Base-by-base conservation (phyloP, 2,113 vertebrate species). In the Oostethus manadensis region DNA sequence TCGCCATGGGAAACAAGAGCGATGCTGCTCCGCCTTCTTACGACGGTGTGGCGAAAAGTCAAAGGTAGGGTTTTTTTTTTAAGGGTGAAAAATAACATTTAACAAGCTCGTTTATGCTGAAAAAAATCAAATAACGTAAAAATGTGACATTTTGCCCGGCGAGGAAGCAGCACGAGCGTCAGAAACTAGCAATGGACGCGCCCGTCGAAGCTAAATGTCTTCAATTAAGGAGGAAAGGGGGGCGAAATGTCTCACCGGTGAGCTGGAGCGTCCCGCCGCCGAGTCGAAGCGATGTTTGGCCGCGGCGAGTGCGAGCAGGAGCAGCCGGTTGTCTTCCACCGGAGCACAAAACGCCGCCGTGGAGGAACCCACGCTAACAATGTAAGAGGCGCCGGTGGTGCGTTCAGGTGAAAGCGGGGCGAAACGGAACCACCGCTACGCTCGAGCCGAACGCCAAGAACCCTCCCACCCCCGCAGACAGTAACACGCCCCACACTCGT, bases 1-100 rank as follows among this genome's bases (percentile, higher is more conserved):
- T 89, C 85, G 84, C 86, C 86, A 83, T 70, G 84, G 84, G 85
- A 81, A 81, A 87, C 88, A 71, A 74, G 62, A 68, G 56, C n/a
- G 20, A 59, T 46, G 49, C 65, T 20, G 51, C 58, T 9, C 62
- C 62, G 42, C 22, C 55, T 56, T 60, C 55, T 48, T 51, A 17
- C 14, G 51, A 43, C 66, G 53, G 46, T 45, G 26, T 15, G 8
- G 29, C 29, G 29, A 33, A n/a, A 68, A 68, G 63, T 76, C 76
- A 63, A 14, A 10, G 38, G 14, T 14, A 42, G 13, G 11, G 14
- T 42, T 42, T 42, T 33, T 8, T n/a, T n/a, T n/a, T n/a, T n/a
- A n/a, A 4, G 18, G 10, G 18, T 20, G n/a, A 21, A 55, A 21
- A 55, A 21, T 42, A 21, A 40, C 13, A 35, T 21, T 10, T 13